phyloP scores from a whole-genome alignment of 35 echinoderm and acorn worm species.

The Anneissia japonica region DNA sequence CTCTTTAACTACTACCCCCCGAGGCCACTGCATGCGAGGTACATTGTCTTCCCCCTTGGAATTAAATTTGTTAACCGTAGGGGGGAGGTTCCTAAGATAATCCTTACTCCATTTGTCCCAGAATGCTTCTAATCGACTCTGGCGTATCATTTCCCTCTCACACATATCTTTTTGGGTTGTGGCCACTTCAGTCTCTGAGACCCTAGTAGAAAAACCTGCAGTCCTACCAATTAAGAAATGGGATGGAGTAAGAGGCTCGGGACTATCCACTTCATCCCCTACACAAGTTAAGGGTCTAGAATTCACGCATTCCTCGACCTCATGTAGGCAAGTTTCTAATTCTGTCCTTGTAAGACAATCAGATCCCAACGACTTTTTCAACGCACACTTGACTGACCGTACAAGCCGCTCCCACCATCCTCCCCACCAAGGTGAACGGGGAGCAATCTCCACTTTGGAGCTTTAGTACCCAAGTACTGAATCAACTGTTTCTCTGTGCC shows the following conservation, averaged over 20 bases:
- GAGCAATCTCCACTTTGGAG: background rate
- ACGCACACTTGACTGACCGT: conserved; percentile 2
- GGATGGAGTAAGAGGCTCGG: background rate
- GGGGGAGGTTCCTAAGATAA: too few relatives aligned
- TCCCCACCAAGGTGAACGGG: conserved; percentile 3
- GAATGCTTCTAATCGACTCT: too few relatives aligned
- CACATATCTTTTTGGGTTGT: too few relatives aligned
- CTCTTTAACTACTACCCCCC: conserved; percentile 2
- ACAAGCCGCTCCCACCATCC: conserved; percentile 24
- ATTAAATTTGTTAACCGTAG: too few relatives aligned
- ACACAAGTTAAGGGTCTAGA: background rate
- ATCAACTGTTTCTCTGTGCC: background rate
- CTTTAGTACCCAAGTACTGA: background rate
- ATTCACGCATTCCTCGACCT: conserved; percentile 8
- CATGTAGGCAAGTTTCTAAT: conserved; percentile 14
- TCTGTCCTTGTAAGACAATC: conserved; percentile 18
- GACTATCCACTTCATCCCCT: conserved; percentile 7
- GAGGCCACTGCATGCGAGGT: conserved; percentile 1
- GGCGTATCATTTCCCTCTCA: too few relatives aligned
- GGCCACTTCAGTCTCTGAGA: too few relatives aligned
- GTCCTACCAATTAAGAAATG: background rate
- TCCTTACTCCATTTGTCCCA: too few relatives aligned
- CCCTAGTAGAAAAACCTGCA: too few relatives aligned
- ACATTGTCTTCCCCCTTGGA: too few relatives aligned
- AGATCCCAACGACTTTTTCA: conserved; percentile 16